phyloP scores from a whole-genome alignment of 1,140 invertebrate species.

The Eulimnadia texana region DNA sequence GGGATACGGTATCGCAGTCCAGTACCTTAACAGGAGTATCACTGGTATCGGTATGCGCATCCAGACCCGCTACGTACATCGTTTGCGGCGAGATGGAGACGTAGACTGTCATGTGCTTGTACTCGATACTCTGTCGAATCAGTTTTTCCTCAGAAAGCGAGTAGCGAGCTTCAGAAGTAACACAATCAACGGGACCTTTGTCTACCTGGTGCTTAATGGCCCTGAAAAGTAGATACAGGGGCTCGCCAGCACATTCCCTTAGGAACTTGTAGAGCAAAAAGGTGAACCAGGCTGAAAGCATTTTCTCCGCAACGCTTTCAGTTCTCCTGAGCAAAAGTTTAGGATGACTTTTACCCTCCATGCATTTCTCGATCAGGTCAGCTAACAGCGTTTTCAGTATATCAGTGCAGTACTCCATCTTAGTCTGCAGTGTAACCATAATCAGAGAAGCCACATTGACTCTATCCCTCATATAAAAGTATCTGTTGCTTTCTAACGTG shows the following conservation, averaged over 20 bases:
- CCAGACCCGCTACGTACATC: conserved; percentile 69
- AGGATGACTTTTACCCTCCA: conserved; percentile 95
- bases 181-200: conserved; percentile 96
- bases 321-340: conserved; percentile 88
- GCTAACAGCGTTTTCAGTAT: conserved; percentile 92
- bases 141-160: conserved; percentile 97
- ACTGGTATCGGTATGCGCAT: conserved; percentile 72
- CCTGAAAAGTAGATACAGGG: conserved; percentile 91
- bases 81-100: conserved; percentile 88
- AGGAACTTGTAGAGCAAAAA: conserved; percentile 95
- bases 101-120: conserved; percentile 84
- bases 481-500: conserved; percentile 91
- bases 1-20: conserved; percentile 97
- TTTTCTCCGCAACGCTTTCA: conserved; percentile 97
- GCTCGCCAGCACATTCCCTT: conserved; percentile 89
- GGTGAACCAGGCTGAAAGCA: conserved; percentile 98
- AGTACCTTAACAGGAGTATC: conserved; percentile 83
- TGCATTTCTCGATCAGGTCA: conserved; percentile 95
- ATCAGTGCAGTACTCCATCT: conserved; percentile 98
- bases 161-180: conserved; percentile 94
- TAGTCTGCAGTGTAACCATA: conserved; percentile 96
- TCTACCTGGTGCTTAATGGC: conserved; percentile 99
- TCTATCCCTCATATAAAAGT: conserved; percentile 74
- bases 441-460: conserved; percentile 97
- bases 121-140: conserved; percentile 94